phyloP scores from a whole-genome alignment of 2,888 invertebrate species.

The Mellilla xanthometata region DNA sequence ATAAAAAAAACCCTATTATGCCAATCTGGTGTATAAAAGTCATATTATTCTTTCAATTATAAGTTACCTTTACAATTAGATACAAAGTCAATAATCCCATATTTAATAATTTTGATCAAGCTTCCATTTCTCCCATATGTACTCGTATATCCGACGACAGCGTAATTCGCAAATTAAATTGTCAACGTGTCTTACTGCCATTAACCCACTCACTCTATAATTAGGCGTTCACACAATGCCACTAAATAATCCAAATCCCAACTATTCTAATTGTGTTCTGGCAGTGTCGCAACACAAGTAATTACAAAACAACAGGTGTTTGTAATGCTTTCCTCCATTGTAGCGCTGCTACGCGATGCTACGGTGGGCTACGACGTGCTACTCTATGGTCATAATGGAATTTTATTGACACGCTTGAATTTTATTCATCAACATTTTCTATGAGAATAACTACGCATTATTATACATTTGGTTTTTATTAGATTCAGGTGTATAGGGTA shows the following conservation, averaged over 20 bases:
- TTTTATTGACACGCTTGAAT: no score
- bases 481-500: no score
- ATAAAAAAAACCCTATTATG: no score
- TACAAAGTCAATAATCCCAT: no score
- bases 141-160: not conserved
- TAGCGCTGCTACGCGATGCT: slow-evolving; percentile 7
- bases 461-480: no score
- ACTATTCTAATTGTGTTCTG: slow-evolving; percentile 30
- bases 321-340: not conserved
- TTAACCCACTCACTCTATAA: slow-evolving; percentile 21
- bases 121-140: no score
- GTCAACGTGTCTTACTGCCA: slow-evolving; percentile 10
- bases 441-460: no score
- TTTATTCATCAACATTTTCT: no score
- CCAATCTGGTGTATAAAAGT: no score
- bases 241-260: slow-evolving; percentile 26
- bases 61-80: no score
- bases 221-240: slow-evolving; percentile 22
- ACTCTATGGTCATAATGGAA: not conserved
- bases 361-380: slow-evolving; percentile 2
- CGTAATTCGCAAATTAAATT: slow-evolving; percentile 10
- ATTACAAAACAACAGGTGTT: slow-evolving; percentile 31
- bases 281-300: slow-evolving; percentile 27
- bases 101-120: no score
- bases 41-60: no score